Percentiles rank a stretch among this genome's conserved stretches.
phyloP scores from a whole-genome alignment of 1,140 invertebrate genomes.

The Pollicipes pollicipes region DNA sequence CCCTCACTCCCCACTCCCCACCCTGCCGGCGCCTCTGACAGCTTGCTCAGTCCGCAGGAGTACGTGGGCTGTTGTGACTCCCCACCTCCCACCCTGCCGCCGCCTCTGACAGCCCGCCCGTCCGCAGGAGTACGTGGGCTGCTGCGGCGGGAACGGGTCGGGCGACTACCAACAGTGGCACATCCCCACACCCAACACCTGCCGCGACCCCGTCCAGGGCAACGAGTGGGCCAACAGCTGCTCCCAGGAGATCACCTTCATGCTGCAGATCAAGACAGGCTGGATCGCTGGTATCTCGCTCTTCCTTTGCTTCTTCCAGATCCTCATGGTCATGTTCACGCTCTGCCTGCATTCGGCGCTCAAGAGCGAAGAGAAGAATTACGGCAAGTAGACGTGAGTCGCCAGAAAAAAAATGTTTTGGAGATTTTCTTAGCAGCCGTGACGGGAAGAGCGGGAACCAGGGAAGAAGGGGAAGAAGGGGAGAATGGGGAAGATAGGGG shows the following conservation, averaged over 20 bases:
- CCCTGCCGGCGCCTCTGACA: no score
- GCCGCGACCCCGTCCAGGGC: slow-evolving; percentile 65
- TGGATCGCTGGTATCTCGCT: slow-evolving; percentile 65
- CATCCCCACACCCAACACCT: slow-evolving; percentile 58
- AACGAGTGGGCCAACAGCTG: slow-evolving; percentile 74
- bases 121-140: slow-evolving; percentile 37
- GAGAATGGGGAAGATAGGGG: no score
- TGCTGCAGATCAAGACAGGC: slow-evolving; percentile 55
- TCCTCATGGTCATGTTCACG: not conserved
- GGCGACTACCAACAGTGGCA: slow-evolving; percentile 53
- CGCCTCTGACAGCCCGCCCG: not conserved
- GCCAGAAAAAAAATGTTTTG: no score
- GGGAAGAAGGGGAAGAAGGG: no score
- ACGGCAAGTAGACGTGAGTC: not conserved
- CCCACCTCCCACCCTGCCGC: not conserved
- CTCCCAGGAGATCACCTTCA: slow-evolving; percentile 65
- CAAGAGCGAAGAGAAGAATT: not conserved
- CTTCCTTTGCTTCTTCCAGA: slow-evolving; percentile 23
- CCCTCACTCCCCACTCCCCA: no score
- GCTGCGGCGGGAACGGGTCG: slow-evolving; percentile 63
- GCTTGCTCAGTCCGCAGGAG: not conserved
- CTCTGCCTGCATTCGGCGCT: not conserved
- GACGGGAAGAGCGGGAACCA: no score
- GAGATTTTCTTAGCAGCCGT: no score
- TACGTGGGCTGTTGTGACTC: not conserved